Conservation (phyloP, 2,113 vertebrate species). For the Seriola quinqueradiata region DNA sequence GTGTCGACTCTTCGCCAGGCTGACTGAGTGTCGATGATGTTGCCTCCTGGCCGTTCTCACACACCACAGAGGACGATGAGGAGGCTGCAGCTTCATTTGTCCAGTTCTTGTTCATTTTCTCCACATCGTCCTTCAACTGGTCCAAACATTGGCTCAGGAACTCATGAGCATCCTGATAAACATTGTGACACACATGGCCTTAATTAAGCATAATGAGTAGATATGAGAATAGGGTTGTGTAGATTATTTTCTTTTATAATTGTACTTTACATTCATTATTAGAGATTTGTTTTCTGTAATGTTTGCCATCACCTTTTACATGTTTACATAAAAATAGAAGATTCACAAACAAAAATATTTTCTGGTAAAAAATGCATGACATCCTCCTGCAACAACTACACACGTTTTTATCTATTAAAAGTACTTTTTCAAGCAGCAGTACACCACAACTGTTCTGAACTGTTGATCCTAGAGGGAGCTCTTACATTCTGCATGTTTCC, state of each 20-base stretch:
- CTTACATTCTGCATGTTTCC: slow-evolving; percentile 99
- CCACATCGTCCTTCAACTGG: slow-evolving; percentile 98
- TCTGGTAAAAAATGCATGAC: background rate
- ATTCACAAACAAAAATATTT: background rate
- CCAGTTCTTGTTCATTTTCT: slow-evolving; percentile 96
- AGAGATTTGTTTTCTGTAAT: too few species aligned
- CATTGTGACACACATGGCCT: background rate
- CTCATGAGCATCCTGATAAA: slow-evolving; percentile 94
- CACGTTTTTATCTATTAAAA: background rate
- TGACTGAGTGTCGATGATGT: slow-evolving; percentile 39
- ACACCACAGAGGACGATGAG: slow-evolving; percentile 31
- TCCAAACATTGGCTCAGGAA: slow-evolving; percentile 99
- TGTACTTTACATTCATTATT: background rate
- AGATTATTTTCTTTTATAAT: background rate
- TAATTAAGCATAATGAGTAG: background rate
- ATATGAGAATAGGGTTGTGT: background rate
- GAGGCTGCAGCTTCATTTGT: slow-evolving; percentile 83
- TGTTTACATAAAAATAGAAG: too few species aligned
- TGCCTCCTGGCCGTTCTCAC: slow-evolving; percentile 83
- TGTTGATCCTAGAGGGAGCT: background rate
- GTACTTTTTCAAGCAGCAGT: background rate
- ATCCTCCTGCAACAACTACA: background rate
- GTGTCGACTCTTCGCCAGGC: slow-evolving; percentile 87
- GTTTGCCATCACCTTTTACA: too few species aligned
- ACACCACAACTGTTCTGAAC: background rate